Conservation (phyloP, 2,797 vertebrate species). For the Apodemus agrarius region DNA sequence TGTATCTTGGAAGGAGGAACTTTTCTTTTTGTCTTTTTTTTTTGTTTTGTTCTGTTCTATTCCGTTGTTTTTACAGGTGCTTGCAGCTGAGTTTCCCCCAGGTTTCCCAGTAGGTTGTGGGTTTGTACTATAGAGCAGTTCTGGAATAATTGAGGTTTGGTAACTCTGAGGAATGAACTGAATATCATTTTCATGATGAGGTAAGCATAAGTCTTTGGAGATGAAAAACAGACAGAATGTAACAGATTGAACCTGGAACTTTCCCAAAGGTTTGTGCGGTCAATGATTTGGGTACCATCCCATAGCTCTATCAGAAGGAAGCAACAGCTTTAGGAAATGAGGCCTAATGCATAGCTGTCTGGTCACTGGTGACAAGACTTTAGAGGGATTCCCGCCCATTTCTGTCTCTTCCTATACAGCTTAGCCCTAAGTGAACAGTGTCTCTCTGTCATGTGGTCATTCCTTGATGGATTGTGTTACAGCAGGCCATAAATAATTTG, state of each 20-base stretch:
- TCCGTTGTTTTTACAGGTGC: neutral
- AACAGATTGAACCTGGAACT: neutral
- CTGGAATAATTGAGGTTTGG: no score
- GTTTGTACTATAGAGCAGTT: neutral
- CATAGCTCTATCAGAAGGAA: neutral
- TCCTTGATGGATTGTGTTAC: neutral
- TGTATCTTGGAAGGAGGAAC: neutral
- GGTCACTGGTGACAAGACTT: neutral
- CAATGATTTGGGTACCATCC: neutral
- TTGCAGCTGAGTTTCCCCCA: neutral
- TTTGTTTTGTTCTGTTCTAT: neutral
- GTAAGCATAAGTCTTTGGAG: neutral
- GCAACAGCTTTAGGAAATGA: neutral
- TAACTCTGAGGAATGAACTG: no score
- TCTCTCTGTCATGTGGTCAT: neutral
- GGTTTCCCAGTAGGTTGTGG: neutral
- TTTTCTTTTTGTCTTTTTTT: no score
- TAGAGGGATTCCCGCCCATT: neutral
- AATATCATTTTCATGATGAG: neutral
- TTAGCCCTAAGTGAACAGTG: neutral
- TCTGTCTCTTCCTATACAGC: neutral
- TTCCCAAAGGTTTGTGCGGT: neutral
- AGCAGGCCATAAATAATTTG: neutral
- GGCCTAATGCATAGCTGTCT: neutral
- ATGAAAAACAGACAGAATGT: neutral